Conservation (phyloP, 1,140 invertebrate genomes). For the Drosophila navojoa region DNA sequence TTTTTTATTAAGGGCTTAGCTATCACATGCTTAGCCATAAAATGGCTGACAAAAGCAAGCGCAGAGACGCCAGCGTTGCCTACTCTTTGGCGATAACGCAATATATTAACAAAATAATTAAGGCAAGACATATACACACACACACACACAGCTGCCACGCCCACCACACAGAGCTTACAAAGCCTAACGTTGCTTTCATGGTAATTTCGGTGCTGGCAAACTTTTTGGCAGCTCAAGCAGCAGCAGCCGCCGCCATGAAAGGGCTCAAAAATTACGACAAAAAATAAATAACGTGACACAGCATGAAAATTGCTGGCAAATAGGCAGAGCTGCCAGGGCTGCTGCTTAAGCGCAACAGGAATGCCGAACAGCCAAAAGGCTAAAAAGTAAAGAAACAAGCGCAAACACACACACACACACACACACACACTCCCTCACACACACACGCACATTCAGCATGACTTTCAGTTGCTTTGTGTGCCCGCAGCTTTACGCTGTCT, state of each 20-base stretch:
- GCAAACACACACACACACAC: background rate
- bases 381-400: conserved; percentile 50
- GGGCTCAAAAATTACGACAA: conserved; percentile 58
- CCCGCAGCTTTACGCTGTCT: conserved; percentile 55
- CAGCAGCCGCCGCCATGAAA: conserved; percentile 22
- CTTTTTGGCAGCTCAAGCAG: conserved; percentile 26
- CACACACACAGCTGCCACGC: conserved; percentile 26
- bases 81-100: conserved; percentile 15
- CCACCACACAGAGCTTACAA: background rate
- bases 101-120: conserved; percentile 64
- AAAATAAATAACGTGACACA: conserved; percentile 71
- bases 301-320: conserved; percentile 51
- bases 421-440: conserved; percentile 2
- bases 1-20: conserved; percentile 54
- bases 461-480: conserved; percentile 56
- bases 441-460: conserved; percentile 31
- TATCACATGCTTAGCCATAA: conserved; percentile 45
- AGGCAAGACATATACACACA: conserved; percentile 16
- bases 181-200: conserved; percentile 48
- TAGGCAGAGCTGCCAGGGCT: conserved; percentile 9
- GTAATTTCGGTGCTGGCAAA: conserved; percentile 47
- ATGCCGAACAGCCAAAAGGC: conserved; percentile 49
- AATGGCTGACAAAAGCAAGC: conserved; percentile 23
- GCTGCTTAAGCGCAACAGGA: conserved; percentile 52
- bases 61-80: conserved; percentile 4